Evolutionary conservation across 2,797 vertebrate species (phyloP).

Genomic region (Enteromius radiatus): DNA sequence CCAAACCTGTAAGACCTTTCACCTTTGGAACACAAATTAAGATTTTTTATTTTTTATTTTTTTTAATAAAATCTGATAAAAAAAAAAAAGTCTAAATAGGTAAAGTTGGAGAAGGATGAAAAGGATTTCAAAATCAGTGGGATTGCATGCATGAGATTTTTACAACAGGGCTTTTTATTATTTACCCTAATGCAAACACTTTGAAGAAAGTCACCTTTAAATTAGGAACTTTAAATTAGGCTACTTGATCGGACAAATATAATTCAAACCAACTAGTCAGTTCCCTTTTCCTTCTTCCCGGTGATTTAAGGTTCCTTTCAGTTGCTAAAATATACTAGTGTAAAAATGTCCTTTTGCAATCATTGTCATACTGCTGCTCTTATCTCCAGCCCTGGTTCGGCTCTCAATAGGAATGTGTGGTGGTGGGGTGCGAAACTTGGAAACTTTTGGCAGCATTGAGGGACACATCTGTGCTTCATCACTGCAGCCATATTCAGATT

Average conservation of each 20-base stretch:
- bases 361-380: neutral
- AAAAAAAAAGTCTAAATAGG: neutral
- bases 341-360: slow-evolving; percentile 15
- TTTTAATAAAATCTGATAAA: too few relatives aligned
- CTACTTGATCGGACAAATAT: neutral
- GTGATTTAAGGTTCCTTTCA: neutral
- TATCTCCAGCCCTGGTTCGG: neutral
- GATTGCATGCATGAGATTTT: neutral
- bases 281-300: neutral
- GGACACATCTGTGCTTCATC: neutral
- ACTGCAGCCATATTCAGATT: neutral
- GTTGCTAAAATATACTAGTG: slow-evolving; percentile 10
- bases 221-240: neutral
- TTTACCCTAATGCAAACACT: neutral
- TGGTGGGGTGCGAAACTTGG: neutral
- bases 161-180: neutral
- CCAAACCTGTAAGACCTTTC: too few relatives aligned
- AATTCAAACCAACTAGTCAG: neutral
- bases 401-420: slow-evolving; percentile 8
- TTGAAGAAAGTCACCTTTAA: neutral
- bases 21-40: too few relatives aligned
- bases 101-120: neutral
- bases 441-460: neutral
- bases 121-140: neutral
- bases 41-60: too few relatives aligned